Evolutionary conservation across 2,888 invertebrate genomes (phyloP), one percentile per base, ranked within the genome.

Genomic region (Itoplectis maculator): DNA sequence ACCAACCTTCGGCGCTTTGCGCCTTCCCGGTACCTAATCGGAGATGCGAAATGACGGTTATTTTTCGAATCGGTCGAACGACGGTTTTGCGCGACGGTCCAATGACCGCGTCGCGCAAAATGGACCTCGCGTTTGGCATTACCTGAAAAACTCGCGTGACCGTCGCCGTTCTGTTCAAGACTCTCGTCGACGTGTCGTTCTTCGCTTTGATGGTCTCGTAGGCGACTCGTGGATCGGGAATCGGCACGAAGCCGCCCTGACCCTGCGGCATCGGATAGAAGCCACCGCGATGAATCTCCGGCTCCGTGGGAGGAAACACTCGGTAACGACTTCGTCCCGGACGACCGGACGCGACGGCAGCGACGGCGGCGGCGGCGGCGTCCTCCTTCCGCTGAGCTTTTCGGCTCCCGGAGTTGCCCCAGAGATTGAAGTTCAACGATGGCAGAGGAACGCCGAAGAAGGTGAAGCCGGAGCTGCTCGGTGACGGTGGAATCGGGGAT

Each of bases 371-470:
- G n/a, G n/a, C n/a, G 66, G 86, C 93, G 91, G 76, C 88, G 45
- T 89, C 91, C 5, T 91, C 89, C 79, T 92, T 93, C 35, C 93
- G 87, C 9, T 93, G 92, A 1, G 90, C 90, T 87, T 92, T 94
- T 84, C 92, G 89, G 5, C 56, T 15, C 0, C 91, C 91, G 1
- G 92, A 89, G 69, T 93, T 92, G 1, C 92, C 92, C 93, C 96
- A 94, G 54, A 97, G 93, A 87, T 95, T 95, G 88, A 97, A 94
- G 86, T 95, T 96, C 63, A 97, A 91, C 49, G 95, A 94, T 0
- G 97, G 96, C 79, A 97, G 90, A 0, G 97, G 97, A 90, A 97
- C 95, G 0, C 97, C 97, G 88, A 97, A 97, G 90, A 97, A 97
- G 13, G 97, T 97, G 86, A 97, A 97, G 0, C 96, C 95, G 82